phyloP scores from a whole-genome alignment of 1,140 invertebrate genomes.

The Phymorhynchus buccinoides region DNA sequence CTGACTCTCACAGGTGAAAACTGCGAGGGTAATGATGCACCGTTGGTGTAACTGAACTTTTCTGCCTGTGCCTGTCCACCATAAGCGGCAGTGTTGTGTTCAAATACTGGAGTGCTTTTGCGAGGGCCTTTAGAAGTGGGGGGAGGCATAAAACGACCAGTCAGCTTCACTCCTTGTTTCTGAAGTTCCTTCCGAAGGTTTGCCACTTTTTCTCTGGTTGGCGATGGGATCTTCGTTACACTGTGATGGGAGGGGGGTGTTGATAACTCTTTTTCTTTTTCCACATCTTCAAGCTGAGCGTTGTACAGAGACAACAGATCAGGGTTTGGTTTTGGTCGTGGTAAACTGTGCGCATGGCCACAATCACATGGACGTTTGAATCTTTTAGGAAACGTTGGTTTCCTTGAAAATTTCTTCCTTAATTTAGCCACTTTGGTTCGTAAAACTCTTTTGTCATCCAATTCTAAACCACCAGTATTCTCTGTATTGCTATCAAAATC shows the following conservation, averaged over 20 bases:
- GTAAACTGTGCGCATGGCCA: neutral
- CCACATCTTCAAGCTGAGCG: neutral
- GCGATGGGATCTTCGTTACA: neutral
- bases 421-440: neutral
- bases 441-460: neutral
- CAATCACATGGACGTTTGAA: neutral
- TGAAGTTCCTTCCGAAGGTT: neutral
- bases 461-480: neutral
- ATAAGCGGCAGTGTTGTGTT: neutral
- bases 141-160: neutral
- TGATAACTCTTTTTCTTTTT: neutral
- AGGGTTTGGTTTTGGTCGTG: neutral
- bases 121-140: neutral
- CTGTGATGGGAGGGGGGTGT: neutral
- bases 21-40: too few species aligned
- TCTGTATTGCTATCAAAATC: neutral
- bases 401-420: neutral
- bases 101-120: neutral
- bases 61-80: neutral
- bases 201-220: neutral
- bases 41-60: too few species aligned
- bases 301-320: neutral
- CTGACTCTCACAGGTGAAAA: neutral
- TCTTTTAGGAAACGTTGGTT: neutral
- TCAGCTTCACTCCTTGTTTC: neutral